These are phyloP conservation scores for Dermochelys coriacea DNA, from an alignment of 2,797 vertebrate genomes.

Conservation along the genomic window DNA sequence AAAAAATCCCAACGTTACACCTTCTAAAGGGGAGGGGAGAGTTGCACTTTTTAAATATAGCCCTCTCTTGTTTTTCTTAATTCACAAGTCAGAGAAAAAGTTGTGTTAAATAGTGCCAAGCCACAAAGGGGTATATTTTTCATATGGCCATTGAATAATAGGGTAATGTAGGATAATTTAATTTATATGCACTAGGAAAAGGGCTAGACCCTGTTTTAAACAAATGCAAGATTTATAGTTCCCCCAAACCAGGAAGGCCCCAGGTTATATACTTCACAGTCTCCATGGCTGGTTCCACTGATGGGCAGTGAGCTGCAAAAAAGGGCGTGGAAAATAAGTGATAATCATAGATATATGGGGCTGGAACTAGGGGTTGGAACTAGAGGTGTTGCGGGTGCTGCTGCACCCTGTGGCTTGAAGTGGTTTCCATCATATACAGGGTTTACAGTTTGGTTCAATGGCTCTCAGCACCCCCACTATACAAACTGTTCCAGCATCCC, in stretches of 20 bases:
- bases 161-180: conserved; percentile 64
- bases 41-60: conserved; percentile 59
- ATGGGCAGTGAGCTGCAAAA: background rate
- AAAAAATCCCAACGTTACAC: conserved; percentile 52
- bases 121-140: conserved; percentile 44
- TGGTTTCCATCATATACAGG: no score
- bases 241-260: conserved; percentile 22
- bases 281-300: background rate
- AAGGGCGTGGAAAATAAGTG: no score
- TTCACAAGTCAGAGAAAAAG: conserved; percentile 68
- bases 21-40: conserved; percentile 62
- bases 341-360: no score
- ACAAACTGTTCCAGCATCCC: no score
- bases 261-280: background rate
- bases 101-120: conserved; percentile 50
- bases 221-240: background rate
- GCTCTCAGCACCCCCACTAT: no score
- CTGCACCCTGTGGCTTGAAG: no score
- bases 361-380: no score
- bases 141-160: conserved; percentile 60
- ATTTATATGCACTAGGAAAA: background rate
- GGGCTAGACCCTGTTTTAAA: background rate
- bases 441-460: no score
- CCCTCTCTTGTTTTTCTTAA: conserved; percentile 58
- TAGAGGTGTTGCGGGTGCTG: no score